phyloP scores from a whole-genome alignment of 2,113 vertebrate genomes.

The Urocynchramus pylzowi region DNA sequence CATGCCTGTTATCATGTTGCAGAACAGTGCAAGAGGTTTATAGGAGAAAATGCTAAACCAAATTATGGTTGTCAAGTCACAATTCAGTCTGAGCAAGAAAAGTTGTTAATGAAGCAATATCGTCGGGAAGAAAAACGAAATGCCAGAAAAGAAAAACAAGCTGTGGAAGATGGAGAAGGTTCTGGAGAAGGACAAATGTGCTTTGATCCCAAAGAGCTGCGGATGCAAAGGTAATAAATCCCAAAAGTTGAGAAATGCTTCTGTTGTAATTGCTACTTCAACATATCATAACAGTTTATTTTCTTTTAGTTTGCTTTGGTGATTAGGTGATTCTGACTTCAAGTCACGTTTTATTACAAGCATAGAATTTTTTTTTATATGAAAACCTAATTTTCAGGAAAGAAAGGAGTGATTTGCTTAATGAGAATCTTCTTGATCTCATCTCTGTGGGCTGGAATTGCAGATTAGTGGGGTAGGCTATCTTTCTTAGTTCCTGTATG shows the following conservation, averaged over 20 bases:
- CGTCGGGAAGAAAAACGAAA: slow-evolving; percentile 91
- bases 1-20: neutral
- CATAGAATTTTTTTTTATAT: slow-evolving; percentile 41
- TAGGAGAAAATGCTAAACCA: slow-evolving; percentile 81
- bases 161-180: slow-evolving; percentile 80
- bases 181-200: slow-evolving; percentile 71
- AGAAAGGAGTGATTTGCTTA: slow-evolving; percentile 78
- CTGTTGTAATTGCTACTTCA: slow-evolving; percentile 46
- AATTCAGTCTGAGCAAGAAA: slow-evolving; percentile 95
- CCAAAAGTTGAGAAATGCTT: slow-evolving; percentile 30
- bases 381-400: slow-evolving; percentile 73
- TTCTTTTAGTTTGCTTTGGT: slow-evolving; percentile 40
- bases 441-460: slow-evolving; percentile 65
- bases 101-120: slow-evolving; percentile 87
- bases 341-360: slow-evolving; percentile 45
- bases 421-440: slow-evolving; percentile 77
- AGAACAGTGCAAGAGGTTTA: slow-evolving; percentile 76
- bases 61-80: slow-evolving; percentile 93
- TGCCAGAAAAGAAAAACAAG: slow-evolving; percentile 84
- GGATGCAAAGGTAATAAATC: slow-evolving; percentile 85
- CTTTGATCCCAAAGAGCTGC: slow-evolving; percentile 92
- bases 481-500: slow-evolving; percentile 42
- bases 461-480: slow-evolving; percentile 70
- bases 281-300: neutral
- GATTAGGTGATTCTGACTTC: slow-evolving; percentile 44